phyloP scores from a whole-genome alignment of 2,888 invertebrate genomes.

The Sesia apiformis region DNA sequence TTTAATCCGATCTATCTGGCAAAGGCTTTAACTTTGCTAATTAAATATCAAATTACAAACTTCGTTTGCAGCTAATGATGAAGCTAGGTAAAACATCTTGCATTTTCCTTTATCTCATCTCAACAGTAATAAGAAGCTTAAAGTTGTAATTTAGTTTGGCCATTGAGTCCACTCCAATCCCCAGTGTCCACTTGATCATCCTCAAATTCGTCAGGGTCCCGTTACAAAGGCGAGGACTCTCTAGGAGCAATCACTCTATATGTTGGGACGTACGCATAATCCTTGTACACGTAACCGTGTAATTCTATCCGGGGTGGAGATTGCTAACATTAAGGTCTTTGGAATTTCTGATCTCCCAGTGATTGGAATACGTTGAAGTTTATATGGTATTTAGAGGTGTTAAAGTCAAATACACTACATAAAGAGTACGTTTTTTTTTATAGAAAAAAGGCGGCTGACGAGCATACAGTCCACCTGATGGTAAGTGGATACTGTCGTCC shows the following conservation, averaged over 20 bases:
- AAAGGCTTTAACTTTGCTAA: not conserved
- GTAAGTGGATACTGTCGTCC: too few relatives aligned
- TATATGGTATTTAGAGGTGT: too few relatives aligned
- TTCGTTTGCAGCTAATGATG: not conserved
- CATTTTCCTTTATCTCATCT: not conserved
- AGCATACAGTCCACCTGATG: too few relatives aligned
- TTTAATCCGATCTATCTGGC: too few relatives aligned
- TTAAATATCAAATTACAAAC: not conserved
- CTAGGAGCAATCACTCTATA: slow-evolving; percentile 35
- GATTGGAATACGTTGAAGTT: not conserved
- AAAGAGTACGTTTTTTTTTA: too few relatives aligned
- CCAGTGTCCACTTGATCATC: slow-evolving; percentile 55
- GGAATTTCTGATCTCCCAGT: not conserved
- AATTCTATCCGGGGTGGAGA: not conserved
- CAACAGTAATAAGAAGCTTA: slow-evolving; percentile 7
- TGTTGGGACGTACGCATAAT: not conserved
- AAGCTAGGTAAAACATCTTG: not conserved
- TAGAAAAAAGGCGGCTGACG: too few relatives aligned
- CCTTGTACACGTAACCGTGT: not conserved
- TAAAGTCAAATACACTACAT: too few relatives aligned
- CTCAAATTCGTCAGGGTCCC: slow-evolving; percentile 43
- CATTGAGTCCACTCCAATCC: slow-evolving; percentile 32
- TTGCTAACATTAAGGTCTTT: not conserved
- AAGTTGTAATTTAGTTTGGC: slow-evolving; percentile 32
- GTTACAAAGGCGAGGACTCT: slow-evolving; percentile 43